phyloP scores from a whole-genome alignment of 2,113 vertebrate species.

The Archilochus colubris region DNA sequence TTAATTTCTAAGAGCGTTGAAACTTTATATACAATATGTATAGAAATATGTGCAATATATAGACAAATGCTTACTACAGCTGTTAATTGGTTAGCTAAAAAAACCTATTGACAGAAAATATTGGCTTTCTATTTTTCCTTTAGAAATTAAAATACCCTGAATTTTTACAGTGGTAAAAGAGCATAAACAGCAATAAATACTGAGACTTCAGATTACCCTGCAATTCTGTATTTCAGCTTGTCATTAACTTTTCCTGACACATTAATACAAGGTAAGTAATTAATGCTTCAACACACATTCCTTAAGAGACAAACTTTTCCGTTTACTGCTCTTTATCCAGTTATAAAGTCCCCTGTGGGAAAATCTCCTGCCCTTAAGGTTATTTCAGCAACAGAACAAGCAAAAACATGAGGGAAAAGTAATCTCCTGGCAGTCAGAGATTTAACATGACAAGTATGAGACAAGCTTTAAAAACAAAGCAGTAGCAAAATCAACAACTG shows the following conservation, averaged over 20 bases:
- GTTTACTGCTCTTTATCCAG: background rate
- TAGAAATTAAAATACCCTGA: background rate
- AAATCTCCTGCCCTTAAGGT: background rate
- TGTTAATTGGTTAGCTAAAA: background rate
- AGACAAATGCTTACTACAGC: background rate
- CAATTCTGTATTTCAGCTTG: background rate
- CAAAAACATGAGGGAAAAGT: background rate
- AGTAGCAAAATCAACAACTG: background rate
- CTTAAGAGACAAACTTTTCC: background rate
- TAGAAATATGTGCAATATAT: background rate
- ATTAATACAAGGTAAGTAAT: background rate
- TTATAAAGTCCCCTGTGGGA: background rate
- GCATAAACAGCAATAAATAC: background rate
- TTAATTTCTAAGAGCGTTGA: background rate
- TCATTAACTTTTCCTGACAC: background rate
- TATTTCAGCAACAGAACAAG: background rate
- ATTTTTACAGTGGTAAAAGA: background rate
- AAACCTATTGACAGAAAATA: background rate
- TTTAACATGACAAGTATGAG: background rate
- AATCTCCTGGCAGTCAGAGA: background rate
- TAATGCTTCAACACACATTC: background rate
- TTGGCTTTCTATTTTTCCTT: background rate
- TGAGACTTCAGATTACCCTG: background rate
- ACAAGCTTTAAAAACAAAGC: background rate
- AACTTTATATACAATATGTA: background rate